A percentile compares a stretch with the other conserved stretches of the same genome.
These are phyloP conservation scores for Tetramorium alpestre DNA, from an alignment of 1,140 invertebrate genomes.

Conservation along the genomic window DNA sequence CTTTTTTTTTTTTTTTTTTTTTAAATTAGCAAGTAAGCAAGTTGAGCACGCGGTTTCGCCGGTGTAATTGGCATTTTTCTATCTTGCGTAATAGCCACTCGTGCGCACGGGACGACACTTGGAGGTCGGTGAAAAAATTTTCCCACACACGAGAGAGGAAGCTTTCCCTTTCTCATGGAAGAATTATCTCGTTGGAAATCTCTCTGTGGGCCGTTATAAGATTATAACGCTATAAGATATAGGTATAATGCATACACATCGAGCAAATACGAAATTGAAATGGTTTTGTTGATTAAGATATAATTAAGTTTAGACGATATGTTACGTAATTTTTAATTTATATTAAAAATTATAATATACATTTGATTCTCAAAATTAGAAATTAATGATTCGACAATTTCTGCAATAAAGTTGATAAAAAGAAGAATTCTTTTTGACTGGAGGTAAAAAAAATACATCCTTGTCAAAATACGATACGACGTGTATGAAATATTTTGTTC, in stretches of 20 bases:
- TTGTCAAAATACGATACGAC: background rate
- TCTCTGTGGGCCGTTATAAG: conserved; percentile 5
- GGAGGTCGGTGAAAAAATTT: conserved; percentile 60
- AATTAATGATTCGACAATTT: background rate
- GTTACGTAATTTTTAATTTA: conserved; percentile 42
- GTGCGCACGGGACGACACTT: conserved; percentile 43
- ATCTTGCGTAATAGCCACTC: conserved; percentile 38
- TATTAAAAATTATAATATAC: conserved; percentile 1
- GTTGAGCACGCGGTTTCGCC: conserved; percentile 19
- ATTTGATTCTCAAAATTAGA: conserved; percentile 5
- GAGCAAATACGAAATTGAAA: conserved; percentile 30
- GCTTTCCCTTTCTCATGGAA: conserved; percentile 64
- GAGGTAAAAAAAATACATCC: background rate
- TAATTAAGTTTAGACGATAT: conserved; percentile 18
- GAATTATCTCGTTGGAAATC: conserved; percentile 57
- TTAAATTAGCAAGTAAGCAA: conserved; percentile 4
- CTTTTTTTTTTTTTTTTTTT: conserved; percentile 4
- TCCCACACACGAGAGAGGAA: conserved; percentile 28
- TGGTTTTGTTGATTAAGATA: conserved; percentile 23
- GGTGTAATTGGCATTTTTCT: conserved; percentile 58
- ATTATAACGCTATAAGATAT: background rate
- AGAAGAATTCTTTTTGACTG: background rate
- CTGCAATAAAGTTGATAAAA: background rate
- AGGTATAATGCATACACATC: background rate
- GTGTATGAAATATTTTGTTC: conserved; percentile 9